Conservation (phyloP, 2,888 invertebrate species). For the Mythimna impura region DNA sequence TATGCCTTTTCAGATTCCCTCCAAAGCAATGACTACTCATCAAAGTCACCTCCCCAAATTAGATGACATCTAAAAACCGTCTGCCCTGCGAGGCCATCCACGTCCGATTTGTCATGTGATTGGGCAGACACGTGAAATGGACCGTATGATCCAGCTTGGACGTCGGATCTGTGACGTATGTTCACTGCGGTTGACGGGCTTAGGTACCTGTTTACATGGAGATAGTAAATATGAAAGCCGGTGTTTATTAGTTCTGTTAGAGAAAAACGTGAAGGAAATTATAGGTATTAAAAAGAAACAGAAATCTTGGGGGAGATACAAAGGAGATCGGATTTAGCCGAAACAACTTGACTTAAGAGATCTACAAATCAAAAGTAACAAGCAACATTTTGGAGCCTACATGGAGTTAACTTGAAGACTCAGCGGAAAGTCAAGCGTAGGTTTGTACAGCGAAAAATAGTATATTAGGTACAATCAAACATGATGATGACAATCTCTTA, state of each 20-base stretch:
- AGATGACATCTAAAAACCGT: slow-evolving; percentile 40
- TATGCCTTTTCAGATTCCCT: background rate
- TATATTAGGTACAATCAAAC: too few species aligned
- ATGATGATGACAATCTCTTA: too few species aligned
- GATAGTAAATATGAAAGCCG: background rate
- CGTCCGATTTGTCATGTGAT: slow-evolving; percentile 60
- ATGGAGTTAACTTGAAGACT: background rate
- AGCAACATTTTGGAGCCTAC: background rate
- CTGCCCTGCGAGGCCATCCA: slow-evolving; percentile 20
- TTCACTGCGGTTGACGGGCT: slow-evolving; percentile 10
- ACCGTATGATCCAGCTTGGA: slow-evolving; percentile 44
- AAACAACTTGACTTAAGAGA: background rate
- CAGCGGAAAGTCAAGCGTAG: too few species aligned
- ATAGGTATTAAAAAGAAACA: background rate
- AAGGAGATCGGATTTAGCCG: background rate
- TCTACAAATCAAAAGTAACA: background rate
- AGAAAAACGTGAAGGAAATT: background rate
- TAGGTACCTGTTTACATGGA: slow-evolving; percentile 1
- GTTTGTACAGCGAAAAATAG: too few species aligned
- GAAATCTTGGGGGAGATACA: background rate
- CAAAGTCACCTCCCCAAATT: slow-evolving; percentile 37
- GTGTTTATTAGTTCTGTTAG: too few species aligned
- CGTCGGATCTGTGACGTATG: slow-evolving; percentile 30
- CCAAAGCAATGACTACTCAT: background rate
- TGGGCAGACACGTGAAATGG: slow-evolving; percentile 57